A percentile compares a stretch with the other conserved stretches of the same genome.
Conservation (phyloP, 2,888 invertebrate genomes). For the Epsilonema sp. region DNA sequence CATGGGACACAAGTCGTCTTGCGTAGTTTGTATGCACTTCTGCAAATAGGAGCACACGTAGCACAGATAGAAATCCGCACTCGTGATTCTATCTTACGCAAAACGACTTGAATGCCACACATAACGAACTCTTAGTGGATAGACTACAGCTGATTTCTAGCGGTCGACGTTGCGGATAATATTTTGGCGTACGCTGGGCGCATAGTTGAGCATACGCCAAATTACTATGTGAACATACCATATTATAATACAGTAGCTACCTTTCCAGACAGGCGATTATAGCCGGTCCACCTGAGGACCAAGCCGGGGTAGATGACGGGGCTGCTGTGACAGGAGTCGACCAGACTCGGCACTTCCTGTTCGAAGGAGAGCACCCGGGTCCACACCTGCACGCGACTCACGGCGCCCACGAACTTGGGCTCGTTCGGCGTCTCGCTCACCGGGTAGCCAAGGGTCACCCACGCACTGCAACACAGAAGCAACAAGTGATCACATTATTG, state of each 20-base stretch:
- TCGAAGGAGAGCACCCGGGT: constrained; percentile 69
- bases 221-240: background rate
- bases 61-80: too few relatives aligned
- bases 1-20: too few relatives aligned
- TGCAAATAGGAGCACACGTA: too few relatives aligned
- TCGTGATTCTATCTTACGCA: too few relatives aligned
- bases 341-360: constrained; percentile 77
- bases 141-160: too few relatives aligned
- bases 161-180: too few relatives aligned
- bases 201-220: too few relatives aligned
- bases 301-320: constrained; percentile 67
- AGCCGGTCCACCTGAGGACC: constrained; percentile 76
- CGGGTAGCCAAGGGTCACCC: constrained; percentile 76
- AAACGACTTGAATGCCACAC: too few relatives aligned
- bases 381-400: constrained; percentile 87
- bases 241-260: constrained; percentile 7
- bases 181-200: too few relatives aligned
- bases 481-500: background rate
- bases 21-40: too few relatives aligned
- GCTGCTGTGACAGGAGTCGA: constrained; percentile 37
- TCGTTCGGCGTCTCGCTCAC: constrained; percentile 41
- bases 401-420: constrained; percentile 43
- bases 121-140: too few relatives aligned
- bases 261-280: constrained; percentile 44
- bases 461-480: constrained; percentile 42